Base-by-base conservation (phyloP, 2,888 invertebrate genomes). In the Coenonympha arcania region DNA sequence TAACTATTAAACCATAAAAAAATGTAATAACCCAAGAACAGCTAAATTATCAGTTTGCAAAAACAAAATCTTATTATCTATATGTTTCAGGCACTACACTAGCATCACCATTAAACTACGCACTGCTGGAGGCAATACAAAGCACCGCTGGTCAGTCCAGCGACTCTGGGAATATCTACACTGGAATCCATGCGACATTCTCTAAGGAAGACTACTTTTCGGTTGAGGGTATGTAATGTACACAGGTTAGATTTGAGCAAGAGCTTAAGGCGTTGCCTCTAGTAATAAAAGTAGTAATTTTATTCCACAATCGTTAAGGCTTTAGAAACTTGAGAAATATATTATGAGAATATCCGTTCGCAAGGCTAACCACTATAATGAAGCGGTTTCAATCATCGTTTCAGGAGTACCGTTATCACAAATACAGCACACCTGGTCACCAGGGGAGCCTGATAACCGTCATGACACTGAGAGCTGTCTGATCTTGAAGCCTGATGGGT, bases 151-250 rank as follows among this genome's bases (percentile, higher is more conserved):
- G 22, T 6, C 20, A 37, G 20, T 8, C 11, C 5, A 8, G 11
- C 4, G n/a, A 11, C 2, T 11, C 18, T 24, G 34, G 26, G 44
- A 16, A 24, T 22, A 26, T 40, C 34, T 46, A 3, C 48, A 56
- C 22, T 11, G 19, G 45, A n/a, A 31, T 43, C 20, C 30, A 36
- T 11, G 33, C 18, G 11, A 28, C 45, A 15, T 36, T 45, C 8
- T 26, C 45, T 6, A 26, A 36, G 6, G 34, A 15, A 45, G 26
- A 45, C 19, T 44, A 34, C 33, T 33, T 34, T 26, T 34, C 33
- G 3, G 18, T 36, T 33, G n/a, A n/a, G n/a, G n/a, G n/a, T n/a
- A n/a, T n/a, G n/a, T n/a, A n/a, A n/a, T n/a, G n/a, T n/a, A n/a
- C n/a, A n/a, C n/a, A n/a, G n/a, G n/a, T n/a, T n/a, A n/a, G n/a